Conservation (phyloP, 2,113 vertebrate genomes). For the Thryonomys swinderianus region DNA sequence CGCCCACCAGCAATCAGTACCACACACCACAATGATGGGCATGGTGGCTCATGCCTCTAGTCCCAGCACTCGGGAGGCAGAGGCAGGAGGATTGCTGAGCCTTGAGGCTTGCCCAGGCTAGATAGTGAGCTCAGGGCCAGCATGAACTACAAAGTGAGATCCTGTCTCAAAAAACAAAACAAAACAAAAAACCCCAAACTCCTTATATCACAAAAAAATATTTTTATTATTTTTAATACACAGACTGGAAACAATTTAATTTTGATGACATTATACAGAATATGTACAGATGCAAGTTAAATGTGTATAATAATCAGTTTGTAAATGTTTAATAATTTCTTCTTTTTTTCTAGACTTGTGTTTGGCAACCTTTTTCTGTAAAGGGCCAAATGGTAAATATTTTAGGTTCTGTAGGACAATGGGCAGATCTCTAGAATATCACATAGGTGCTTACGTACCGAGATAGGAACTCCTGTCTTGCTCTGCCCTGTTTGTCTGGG, state of each 20-base stretch:
- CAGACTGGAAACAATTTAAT: slow-evolving; percentile 50
- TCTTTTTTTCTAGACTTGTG: neutral
- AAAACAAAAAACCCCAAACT: no score
- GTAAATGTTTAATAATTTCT: slow-evolving; percentile 37
- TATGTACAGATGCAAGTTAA: neutral
- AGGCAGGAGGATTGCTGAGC: no score
- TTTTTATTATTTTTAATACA: slow-evolving; percentile 49
- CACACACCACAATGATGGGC: no score
- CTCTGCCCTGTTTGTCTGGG: neutral
- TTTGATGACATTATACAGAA: slow-evolving; percentile 25
- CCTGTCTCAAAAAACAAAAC: no score
- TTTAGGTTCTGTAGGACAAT: slow-evolving; percentile 39
- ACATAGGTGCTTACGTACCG: neutral
- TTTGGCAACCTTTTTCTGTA: slow-evolving; percentile 41
- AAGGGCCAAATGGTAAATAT: slow-evolving; percentile 42
- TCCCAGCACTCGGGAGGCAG: no score
- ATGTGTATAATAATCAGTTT: neutral
- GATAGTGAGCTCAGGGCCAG: no score
- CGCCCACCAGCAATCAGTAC: no score
- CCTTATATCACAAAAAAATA: neutral
- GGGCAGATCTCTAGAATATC: neutral
- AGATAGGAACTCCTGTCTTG: neutral
- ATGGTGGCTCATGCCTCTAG: no score
- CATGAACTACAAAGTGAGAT: no score
- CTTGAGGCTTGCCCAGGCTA: no score